These are phyloP conservation scores for Oscheius sp. DNA, from an alignment of 2,888 invertebrate species.

Conservation along the genomic window DNA sequence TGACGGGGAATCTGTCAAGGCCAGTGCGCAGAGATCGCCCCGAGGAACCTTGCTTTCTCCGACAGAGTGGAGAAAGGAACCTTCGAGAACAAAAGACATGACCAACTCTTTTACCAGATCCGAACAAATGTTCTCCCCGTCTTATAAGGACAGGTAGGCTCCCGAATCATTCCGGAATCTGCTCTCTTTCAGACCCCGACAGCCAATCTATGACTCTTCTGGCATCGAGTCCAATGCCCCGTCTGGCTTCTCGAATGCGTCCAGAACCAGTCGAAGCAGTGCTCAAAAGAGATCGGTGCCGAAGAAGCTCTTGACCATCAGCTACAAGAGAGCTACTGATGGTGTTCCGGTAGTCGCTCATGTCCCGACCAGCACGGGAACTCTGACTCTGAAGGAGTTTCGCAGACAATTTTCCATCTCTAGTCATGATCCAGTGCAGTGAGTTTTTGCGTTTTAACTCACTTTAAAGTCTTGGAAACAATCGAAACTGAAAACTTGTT, in stretches of 20 bases:
- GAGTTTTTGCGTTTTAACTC: constrained; percentile 35
- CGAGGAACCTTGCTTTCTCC: constrained; percentile 23
- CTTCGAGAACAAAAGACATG: constrained; percentile 12
- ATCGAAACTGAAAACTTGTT: background rate
- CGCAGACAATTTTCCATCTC: constrained; percentile 60
- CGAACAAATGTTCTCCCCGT: background rate
- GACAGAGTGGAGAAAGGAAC: constrained; percentile 24
- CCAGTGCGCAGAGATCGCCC: constrained; percentile 25
- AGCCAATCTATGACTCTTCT: constrained; percentile 48
- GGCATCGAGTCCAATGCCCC: constrained; percentile 58
- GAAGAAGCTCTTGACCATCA: constrained; percentile 14
- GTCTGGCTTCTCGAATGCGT: constrained; percentile 45
- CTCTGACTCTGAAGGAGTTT: constrained; percentile 62
- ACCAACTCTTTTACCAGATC: constrained; percentile 6
- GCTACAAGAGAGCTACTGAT: constrained; percentile 42
- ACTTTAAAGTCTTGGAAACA: background rate
- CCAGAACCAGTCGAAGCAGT: constrained; percentile 20
- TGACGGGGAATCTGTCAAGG: constrained; percentile 17
- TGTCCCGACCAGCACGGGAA: constrained; percentile 49
- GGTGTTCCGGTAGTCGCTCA: constrained; percentile 67
- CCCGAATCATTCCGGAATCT: too few species aligned
- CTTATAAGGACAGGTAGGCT: constrained; percentile 11
- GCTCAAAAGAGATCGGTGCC: background rate
- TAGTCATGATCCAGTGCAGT: constrained; percentile 53
- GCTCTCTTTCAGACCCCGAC: background rate